Evolutionary conservation across 2,113 vertebrate species (phyloP).

Genomic region (Calypte anna): DNA sequence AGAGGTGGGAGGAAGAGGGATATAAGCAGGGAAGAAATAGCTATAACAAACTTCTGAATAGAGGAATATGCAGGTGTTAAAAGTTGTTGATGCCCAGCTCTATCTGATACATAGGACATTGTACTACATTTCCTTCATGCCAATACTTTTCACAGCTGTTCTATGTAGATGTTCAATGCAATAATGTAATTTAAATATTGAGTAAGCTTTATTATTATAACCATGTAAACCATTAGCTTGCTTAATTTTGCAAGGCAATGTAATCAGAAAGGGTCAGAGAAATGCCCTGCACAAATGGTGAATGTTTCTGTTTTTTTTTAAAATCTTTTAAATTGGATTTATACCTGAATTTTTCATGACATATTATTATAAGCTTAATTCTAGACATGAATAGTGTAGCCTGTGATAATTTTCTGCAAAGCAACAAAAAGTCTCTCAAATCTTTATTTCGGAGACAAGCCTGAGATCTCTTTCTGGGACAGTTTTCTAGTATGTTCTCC

Average conservation of each 20-base stretch:
- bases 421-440: neutral
- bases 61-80: neutral
- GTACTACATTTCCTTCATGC: neutral
- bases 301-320: neutral
- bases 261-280: neutral
- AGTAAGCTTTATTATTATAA: neutral
- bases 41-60: neutral
- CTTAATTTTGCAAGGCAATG: neutral
- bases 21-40: neutral
- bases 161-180: neutral
- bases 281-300: neutral
- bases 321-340: neutral
- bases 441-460: neutral
- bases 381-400: neutral
- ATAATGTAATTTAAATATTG: neutral
- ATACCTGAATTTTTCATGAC: neutral
- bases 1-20: neutral
- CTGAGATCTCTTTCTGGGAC: neutral
- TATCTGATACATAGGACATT: neutral
- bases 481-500: constrained; percentile 52
- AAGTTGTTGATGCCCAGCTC: neutral
- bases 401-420: neutral
- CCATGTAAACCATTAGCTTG: neutral
- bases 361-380: neutral
- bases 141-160: neutral